These are phyloP conservation scores for Myoxocephalus aenaeus DNA, from an alignment of 2,797 vertebrate genomes.

Conservation along the genomic window DNA sequence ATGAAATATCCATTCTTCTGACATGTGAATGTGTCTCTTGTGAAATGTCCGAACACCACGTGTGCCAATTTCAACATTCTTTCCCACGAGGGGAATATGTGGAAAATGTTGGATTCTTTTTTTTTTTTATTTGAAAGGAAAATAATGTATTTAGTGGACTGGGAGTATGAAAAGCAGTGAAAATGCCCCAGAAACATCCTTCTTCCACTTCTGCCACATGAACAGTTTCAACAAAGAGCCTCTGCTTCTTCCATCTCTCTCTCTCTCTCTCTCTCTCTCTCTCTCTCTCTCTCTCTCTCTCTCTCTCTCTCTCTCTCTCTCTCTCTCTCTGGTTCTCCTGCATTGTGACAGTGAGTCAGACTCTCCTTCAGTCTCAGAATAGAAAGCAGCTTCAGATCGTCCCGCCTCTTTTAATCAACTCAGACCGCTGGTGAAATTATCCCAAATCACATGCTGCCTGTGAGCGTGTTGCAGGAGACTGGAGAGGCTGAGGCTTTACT, in stretches of 20 bases:
- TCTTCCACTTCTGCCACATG: slow-evolving; percentile 18
- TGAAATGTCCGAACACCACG: background rate
- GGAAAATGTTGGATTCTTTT: background rate
- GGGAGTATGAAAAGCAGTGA: background rate
- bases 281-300: slow-evolving; percentile 12
- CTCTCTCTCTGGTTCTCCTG: slow-evolving; percentile 32
- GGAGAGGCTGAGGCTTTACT: background rate
- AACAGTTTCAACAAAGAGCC: background rate
- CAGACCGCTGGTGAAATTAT: slow-evolving; percentile 45
- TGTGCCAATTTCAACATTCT: background rate
- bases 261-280: slow-evolving; percentile 11
- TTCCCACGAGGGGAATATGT: background rate
- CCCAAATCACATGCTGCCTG: slow-evolving; percentile 34
- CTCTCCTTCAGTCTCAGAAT: slow-evolving; percentile 71
- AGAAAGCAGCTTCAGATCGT: slow-evolving; percentile 64
- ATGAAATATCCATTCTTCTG: background rate
- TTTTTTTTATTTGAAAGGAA: background rate
- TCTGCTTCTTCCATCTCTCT: background rate
- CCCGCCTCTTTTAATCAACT: slow-evolving; percentile 62
- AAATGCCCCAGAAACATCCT: background rate
- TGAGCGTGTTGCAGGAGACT: background rate
- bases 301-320: slow-evolving; percentile 18
- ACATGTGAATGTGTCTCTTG: background rate
- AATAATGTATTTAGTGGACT: background rate
- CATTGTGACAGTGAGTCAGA: slow-evolving; percentile 79